Base-by-base conservation (phyloP, 1,140 invertebrate species). In the Zaprionus ghesquierei region DNA sequence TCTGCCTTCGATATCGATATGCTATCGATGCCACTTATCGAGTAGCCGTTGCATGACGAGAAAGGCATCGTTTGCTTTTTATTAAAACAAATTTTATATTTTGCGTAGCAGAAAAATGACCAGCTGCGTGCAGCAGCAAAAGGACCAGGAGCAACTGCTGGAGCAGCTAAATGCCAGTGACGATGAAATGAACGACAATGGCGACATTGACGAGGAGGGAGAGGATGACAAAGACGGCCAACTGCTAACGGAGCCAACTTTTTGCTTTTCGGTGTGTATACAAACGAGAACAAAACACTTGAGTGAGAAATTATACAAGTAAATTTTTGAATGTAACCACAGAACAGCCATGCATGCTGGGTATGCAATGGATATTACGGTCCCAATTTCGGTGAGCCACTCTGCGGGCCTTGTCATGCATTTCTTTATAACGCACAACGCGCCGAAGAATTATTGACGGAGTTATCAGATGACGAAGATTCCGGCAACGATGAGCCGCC, bases 401-500 rank as follows among this genome's bases (percentile, higher is more conserved):
- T 98, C n/a, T 99, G 98, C 92, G 94, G 95, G 6, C 98, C 97
- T 1, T 99, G 98, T 87, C 98, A 99, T 92, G 94, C 96, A 54
- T 98, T 98, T 93, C 92, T 99, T 5, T 98, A 97, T 91, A 96
- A 97, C 77, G 94, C 96, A 92, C 82, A 91, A 49, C 69, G 89
- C n/a, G 81, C 90, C 2, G 91, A 92, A 38, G 79, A 92, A 29
- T 51, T 89, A 51, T 50, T 86, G 15, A 81, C 85, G 18, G 79
- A 97, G 94, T 96, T 98, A 93, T 96, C 96, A 18, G 97, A 98
- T 91, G 97, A 98, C 80, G 96, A 97, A 85, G 98, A 98, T 91
- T 98, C 97, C 0, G 97, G 97, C 3, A 98, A 98, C 91, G 97
- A 98, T 91, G 97, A 98, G 90, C 97, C 97, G n/a, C 95, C 95